Base-by-base conservation (phyloP, 2,888 invertebrate species). In the Drosophila kuntzei region DNA sequence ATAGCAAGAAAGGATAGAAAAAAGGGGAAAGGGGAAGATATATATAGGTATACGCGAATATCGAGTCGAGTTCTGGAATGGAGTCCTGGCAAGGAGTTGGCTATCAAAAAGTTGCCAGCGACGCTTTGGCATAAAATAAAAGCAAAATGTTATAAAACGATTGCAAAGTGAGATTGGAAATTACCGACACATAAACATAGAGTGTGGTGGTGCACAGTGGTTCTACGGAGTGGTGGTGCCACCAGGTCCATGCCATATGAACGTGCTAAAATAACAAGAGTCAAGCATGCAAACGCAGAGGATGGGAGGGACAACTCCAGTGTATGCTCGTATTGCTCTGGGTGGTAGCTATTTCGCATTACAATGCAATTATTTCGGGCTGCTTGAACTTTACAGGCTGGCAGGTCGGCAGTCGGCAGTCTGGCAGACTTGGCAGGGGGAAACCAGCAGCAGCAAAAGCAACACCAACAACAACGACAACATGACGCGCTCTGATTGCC, bases 291-390 rank as follows among this genome's bases (percentile, higher is more conserved):
- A 79, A 79, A 63, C 76, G 63, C 50, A 49, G 59, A 22, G 63
- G 50, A 47, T 34, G 55, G 51, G 25, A 32, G 55, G 51, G 25
- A 32, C 32, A 41, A 27, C 43, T 9, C 55, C 32, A 12, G 27
- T 51, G 18, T 44, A 44, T 44, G 8, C 27, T 27, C 8, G 27
- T 9, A 44, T 29, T 37, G 43, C 59, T 57, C 60, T 79, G 74
- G 77, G 76, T 76, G 79, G 75, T 61, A 79, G 87, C 84, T 83
- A 89, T 87, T 87, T 87, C 89, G 77, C 81, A 90, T 90, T 90
- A 90, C 89, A 90, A 82, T 89, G 90, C 90, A 90, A 90, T 90
- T 90, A 90, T 90, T 87, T 87, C 85, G 79, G 88, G 89, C 89
- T 81, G 76, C 84, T 79, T 87, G 77, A 86, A 79, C 78, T 78